phyloP scores from a whole-genome alignment of 2,797 vertebrate species.

The Lemur catta region DNA sequence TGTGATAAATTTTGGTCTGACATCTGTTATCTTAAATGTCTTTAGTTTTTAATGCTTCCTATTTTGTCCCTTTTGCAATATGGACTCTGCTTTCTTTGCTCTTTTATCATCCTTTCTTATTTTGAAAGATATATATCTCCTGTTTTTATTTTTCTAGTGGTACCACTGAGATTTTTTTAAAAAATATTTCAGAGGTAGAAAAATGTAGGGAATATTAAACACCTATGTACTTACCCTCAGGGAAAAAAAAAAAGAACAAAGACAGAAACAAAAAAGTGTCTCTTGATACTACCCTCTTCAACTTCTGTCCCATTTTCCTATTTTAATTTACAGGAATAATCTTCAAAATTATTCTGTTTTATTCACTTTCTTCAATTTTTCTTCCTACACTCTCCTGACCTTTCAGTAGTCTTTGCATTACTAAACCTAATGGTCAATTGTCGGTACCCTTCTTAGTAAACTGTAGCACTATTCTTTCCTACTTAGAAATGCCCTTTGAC shows the following conservation, averaged over 20 bases:
- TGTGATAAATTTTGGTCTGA: neutral
- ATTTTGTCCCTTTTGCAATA: neutral
- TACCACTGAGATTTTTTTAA: neutral
- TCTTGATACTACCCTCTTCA: neutral
- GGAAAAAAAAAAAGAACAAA: neutral
- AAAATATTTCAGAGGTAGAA: neutral
- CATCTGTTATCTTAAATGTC: neutral
- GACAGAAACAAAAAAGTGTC: neutral
- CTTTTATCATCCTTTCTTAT: neutral
- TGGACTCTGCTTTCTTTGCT: neutral
- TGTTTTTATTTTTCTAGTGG: neutral
- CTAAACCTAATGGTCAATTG: neutral
- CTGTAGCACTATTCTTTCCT: neutral
- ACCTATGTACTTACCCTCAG: neutral
- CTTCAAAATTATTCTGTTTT: neutral
- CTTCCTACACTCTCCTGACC: neutral
- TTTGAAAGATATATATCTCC: neutral
- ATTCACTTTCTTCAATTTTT: neutral
- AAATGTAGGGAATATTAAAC: neutral
- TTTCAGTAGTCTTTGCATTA: neutral
- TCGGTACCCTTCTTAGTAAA: neutral
- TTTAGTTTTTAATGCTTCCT: neutral
- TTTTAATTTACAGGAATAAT: neutral
- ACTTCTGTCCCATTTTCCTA: neutral
- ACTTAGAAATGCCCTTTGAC: neutral